A percentile compares a stretch with the other conserved stretches of the same genome.
These are phyloP conservation scores for Myzus persicae DNA, from an alignment of 1,140 invertebrate species.

Conservation along the genomic window DNA sequence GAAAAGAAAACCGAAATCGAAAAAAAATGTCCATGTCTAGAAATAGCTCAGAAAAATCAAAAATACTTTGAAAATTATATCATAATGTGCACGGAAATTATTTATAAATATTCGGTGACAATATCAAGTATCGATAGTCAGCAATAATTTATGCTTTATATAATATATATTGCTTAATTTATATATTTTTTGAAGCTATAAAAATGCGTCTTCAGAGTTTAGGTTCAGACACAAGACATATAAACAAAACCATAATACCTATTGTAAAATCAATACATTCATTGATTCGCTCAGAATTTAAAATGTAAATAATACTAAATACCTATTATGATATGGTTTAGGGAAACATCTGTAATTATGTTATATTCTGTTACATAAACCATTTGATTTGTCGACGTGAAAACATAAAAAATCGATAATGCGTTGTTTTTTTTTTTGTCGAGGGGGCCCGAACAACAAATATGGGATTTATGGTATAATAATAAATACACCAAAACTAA, in stretches of 20 bases:
- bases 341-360: background rate
- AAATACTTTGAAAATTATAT: background rate
- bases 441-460: background rate
- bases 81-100: no score
- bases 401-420: background rate
- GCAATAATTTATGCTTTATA: no score
- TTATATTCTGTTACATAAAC: background rate
- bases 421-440: background rate
- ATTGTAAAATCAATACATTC: background rate
- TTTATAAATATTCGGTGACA: background rate
- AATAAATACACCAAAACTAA: conserved; percentile 16
- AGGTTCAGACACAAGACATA: background rate
- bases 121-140: background rate
- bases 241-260: background rate
- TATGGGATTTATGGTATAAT: background rate
- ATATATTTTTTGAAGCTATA: background rate
- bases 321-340: background rate
- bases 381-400: background rate
- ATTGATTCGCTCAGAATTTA: background rate
- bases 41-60: background rate
- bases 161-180: no score
- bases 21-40: no score
- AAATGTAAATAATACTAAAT: conserved; percentile 6
- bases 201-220: background rate
- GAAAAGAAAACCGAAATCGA: no score